These are phyloP conservation scores for Perca flavescens DNA, from an alignment of 2,113 vertebrate genomes.

Conservation along the genomic window DNA sequence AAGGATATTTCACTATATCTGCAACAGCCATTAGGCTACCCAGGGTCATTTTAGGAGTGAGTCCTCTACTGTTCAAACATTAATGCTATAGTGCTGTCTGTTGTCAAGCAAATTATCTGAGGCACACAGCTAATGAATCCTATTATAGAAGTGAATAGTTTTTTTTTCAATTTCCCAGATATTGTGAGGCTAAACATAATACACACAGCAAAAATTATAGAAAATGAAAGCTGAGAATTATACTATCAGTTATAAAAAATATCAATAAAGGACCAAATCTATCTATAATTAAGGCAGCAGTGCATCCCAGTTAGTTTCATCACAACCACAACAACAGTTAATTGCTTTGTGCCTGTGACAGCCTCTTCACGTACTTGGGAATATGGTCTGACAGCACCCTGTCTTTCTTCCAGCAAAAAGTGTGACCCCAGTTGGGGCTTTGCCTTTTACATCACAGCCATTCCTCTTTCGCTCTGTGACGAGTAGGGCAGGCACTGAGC, in stretches of 20 bases:
- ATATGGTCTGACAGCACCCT: slow-evolving; percentile 65
- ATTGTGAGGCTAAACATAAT: slow-evolving; percentile 11
- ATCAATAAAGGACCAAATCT: slow-evolving; percentile 51
- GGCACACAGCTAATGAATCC: slow-evolving; percentile 46
- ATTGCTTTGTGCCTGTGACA: slow-evolving; percentile 70
- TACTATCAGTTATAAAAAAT: slow-evolving; percentile 39
- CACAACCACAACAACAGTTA: slow-evolving; percentile 63
- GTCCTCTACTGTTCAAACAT: slow-evolving; percentile 40
- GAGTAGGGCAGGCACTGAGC: slow-evolving; percentile 31
- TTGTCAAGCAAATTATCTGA: slow-evolving; percentile 43
- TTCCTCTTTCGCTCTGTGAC: slow-evolving; percentile 38
- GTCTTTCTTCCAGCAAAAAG: slow-evolving; percentile 52
- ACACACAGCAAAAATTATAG: neutral
- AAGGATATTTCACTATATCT: slow-evolving; percentile 40
- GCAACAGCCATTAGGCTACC: slow-evolving; percentile 37
- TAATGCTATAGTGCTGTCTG: slow-evolving; percentile 29
- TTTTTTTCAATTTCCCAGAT: slow-evolving; percentile 7
- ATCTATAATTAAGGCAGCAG: slow-evolving; percentile 61
- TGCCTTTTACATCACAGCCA: slow-evolving; percentile 59
- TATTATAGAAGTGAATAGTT: slow-evolving; percentile 14
- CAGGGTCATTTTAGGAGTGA: slow-evolving; percentile 34
- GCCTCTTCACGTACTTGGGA: slow-evolving; percentile 50
- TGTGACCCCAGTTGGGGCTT: slow-evolving; percentile 50
- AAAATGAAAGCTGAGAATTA: slow-evolving; percentile 37
- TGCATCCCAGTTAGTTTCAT: slow-evolving; percentile 41